Percentiles rank a stretch among this genome's conserved stretches.
phyloP scores from a whole-genome alignment of 2,888 invertebrate species.

The Polyommatus icarus region DNA sequence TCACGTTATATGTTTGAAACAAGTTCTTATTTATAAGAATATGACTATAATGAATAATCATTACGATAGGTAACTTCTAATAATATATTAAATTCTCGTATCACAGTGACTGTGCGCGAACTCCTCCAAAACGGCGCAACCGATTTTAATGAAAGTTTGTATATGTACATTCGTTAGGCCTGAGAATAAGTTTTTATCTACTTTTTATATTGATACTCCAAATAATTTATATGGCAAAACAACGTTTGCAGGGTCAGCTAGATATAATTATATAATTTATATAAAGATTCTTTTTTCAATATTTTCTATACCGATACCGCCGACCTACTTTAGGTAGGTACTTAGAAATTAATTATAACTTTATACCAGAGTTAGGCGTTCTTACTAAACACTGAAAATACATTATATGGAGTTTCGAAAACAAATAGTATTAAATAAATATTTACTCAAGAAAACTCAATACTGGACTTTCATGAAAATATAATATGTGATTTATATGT shows the following conservation, averaged over 20 bases:
- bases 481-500: constrained; percentile 10
- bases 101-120: no score
- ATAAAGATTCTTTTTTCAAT: background rate
- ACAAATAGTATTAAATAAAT: background rate
- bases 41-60: no score
- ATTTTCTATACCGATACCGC: background rate
- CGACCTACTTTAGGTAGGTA: background rate
- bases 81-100: no score
- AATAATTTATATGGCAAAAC: no score
- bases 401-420: background rate
- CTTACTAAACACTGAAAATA: background rate
- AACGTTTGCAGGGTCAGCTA: no score
- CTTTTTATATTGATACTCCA: no score
- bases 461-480: background rate
- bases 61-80: no score
- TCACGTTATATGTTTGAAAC: background rate
- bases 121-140: no score
- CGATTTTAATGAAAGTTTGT: no score
- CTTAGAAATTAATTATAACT: background rate
- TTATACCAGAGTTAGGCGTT: background rate
- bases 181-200: no score
- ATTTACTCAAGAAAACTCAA: constrained; percentile 13
- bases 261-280: no score
- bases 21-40: background rate
- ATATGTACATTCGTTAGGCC: no score